Percentiles rank a stretch among this genome's conserved stretches.
phyloP scores from a whole-genome alignment of 2,113 vertebrate genomes.

The Toxostoma redivivum region DNA sequence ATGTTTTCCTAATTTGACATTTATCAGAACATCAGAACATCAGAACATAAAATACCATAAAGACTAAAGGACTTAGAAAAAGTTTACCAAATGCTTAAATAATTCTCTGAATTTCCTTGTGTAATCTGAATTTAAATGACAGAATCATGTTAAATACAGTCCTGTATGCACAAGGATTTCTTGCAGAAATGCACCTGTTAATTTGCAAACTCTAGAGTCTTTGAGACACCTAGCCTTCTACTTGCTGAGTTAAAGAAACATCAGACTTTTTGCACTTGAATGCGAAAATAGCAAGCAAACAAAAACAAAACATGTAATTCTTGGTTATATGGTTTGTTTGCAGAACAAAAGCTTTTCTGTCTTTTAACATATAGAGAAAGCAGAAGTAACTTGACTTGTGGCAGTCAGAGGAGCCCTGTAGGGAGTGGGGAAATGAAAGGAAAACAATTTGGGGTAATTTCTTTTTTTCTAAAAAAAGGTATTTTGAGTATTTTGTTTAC shows the following conservation, averaged over 20 bases:
- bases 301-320: neutral
- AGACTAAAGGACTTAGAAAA: neutral
- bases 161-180: neutral
- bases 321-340: neutral
- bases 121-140: neutral
- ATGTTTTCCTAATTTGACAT: neutral
- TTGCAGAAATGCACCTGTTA: neutral
- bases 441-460: neutral
- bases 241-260: neutral
- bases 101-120: neutral
- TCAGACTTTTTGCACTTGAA: neutral
- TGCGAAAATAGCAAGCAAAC: neutral
- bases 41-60: neutral
- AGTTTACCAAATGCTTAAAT: neutral
- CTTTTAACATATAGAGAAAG: neutral
- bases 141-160: neutral
- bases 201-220: neutral
- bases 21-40: conserved; percentile 16
- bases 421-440: neutral
- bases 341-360: neutral
- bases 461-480: neutral
- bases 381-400: neutral
- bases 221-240: neutral
- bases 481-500: neutral
- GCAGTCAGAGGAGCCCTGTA: neutral